Evolutionary conservation across 2,888 invertebrate species (phyloP), one percentile per base, ranked within the genome.

Genomic region (Lasius fuliginosus): DNA sequence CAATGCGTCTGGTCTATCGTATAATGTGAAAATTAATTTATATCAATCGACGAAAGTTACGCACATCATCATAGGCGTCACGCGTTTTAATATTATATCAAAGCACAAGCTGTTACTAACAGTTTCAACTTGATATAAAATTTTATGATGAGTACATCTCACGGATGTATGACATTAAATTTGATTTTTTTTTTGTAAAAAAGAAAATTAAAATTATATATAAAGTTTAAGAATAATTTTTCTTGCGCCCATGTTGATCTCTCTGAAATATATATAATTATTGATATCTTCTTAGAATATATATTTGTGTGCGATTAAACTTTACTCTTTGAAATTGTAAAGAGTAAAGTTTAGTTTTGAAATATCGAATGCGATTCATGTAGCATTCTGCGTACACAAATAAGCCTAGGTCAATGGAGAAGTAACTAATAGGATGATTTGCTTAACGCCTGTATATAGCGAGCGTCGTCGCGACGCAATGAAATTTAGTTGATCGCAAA

Each of bases 401-500:
- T 73, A 74, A 82, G 82, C 69, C 83, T 85, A 79, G 86, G 83
- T 86, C 85, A 86, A 40, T 36, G 60, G 46, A 62, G 69, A 67
- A 62, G 49, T 36, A 68, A 68, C 46, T 85, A 86, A 86, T 86
- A 69, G 65, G 64, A 79, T 83, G 79, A 86, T 86, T 79, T 79
- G 79, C 79, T 83, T 86, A 58, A 79, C 73, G 42, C 58, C 42
- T 30, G 42, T 60, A 73, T 46, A 36, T 68, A 60, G 36, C 36
- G 60, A 60, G 12, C 18, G 18, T 18, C 12, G 74, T 79, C 36
- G 74, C 73, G 75, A 81, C 46, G 74, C 71, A 71, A 79, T 79
- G 46, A 81, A 81, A 74, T 81, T 81, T 74, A 81, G 74, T 36
- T 12, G 46, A 81, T 46, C 33, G 33, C 46, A 46, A 74, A 74